Base-by-base conservation (phyloP, 1,140 invertebrate genomes). In the Sminthurides bifidus region DNA sequence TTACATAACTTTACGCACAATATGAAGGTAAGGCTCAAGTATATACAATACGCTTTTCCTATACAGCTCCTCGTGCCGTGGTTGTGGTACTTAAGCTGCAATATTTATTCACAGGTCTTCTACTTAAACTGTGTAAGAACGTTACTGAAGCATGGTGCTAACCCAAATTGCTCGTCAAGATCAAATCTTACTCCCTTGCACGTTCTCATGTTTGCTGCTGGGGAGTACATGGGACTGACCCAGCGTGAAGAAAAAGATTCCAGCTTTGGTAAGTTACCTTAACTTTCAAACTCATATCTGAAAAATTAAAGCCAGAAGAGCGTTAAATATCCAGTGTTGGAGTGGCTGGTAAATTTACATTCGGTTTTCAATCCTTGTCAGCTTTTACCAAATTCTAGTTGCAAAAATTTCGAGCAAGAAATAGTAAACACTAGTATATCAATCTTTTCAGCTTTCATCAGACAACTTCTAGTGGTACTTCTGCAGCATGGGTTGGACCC, bases 121-220 rank as follows among this genome's bases (percentile, higher is more conserved):
- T 83, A 82, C 67, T 67, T 83, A 52, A 84, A 84, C 66, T 84
- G 81, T 68, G 81, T 84, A 24, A 72, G 80, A 26, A 79, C 83
- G 41, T 66, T 84, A 38, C 45, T 59, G 10, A 61, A 61, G 31
- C 73, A 81, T 66, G 81, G 81, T 57, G 82, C 81, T 6, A 83
- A 82, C 70, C 79, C 81, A 23, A 84, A 84, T 68, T 84, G 82
- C 68, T 78, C 79, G 41, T 82, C 81, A 57, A 71, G 80, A 24
- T 76, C 76, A 27, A 81, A 83, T 66, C 67, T 84, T 8, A 84
- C 82, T 8, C 82, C 82, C 0, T 69, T 84, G 14, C 81, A 84
- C 62, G 81, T 84, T 21, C 72, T 84, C 31, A 79, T 83, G 60
- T 84, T 84, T 67, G 62, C 58, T 0, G 55, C 58, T 0, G 52